Base-by-base conservation (phyloP, 2,113 vertebrate genomes). In the Entelurus aequoreus region DNA sequence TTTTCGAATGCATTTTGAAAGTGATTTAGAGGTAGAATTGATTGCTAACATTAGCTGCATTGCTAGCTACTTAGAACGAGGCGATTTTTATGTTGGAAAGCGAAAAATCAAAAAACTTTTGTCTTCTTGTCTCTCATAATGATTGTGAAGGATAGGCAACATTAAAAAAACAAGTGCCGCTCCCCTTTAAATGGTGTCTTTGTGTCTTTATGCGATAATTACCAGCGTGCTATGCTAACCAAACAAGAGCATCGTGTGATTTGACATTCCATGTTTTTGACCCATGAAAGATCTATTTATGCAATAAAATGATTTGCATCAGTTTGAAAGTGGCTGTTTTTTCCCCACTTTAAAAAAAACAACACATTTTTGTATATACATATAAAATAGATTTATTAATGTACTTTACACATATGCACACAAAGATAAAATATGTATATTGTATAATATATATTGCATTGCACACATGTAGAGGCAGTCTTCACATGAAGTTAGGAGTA, bases 311-410 rank as follows among this genome's bases (percentile, higher is more conserved):
- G 68, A 66, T 68, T 72, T 46, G 63, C 65, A 75, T 3, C 44
- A 53, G 57, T 75, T 74, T 62, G 66, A 61, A 56, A 53, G 62
- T 60, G 8, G 46, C 61, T 49, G 8, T 16, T 62, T 56, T n/a
- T n/a, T 16, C 5, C 15, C 37, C 47, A n/a, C 10, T 5, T 69
- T 60, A 60, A 69, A 72, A 72, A 42, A 48, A 69, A 11, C 64
- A 42, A 28, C 28, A 28, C 28, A 28, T 28, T 44, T 80, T 83
- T 76, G 76, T 80, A 46, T 12, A 12, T 46, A 12, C 11, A 46
- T 12, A 87, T 80, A 81, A 88, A 89, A 89, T 87, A 88, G 71
- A 87, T 90, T 89, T 90, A 82, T 83, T 90, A 9, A 88, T 86
- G 44, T n/a, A 40, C 16, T 83, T 28, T 83, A 81, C 75, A 74